Evolutionary conservation across 2,888 invertebrate species (phyloP).

Genomic region (Lucinisca nassula): DNA sequence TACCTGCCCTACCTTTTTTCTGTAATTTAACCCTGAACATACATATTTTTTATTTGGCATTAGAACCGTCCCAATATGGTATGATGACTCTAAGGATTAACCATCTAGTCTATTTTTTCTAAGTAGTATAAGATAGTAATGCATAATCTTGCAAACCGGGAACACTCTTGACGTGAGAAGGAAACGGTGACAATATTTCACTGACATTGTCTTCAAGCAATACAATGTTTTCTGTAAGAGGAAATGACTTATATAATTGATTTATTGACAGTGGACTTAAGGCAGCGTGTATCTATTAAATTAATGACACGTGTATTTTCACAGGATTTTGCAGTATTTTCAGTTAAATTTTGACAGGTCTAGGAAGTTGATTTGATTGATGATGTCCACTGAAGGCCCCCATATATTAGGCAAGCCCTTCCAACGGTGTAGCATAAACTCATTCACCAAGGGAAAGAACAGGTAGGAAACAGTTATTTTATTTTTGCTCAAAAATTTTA

Average conservation of each 20-base stretch:
- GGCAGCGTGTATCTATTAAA: slow-evolving; percentile 32
- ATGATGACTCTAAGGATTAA: too few relatives aligned
- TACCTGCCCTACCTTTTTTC: too few relatives aligned
- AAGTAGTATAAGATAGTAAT: too few relatives aligned
- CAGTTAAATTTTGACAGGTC: slow-evolving; percentile 45
- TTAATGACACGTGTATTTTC: slow-evolving; percentile 54
- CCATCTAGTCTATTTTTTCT: too few relatives aligned
- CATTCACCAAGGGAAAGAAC: background rate
- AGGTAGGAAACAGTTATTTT: too few relatives aligned
- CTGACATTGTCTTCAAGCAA: background rate
- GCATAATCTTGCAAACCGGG: too few relatives aligned
- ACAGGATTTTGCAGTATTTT: background rate
- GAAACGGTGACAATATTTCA: too few relatives aligned
- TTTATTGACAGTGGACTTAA: slow-evolving; percentile 32
- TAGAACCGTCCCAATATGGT: too few relatives aligned
- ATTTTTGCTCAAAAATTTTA: too few relatives aligned
- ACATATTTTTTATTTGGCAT: too few relatives aligned
- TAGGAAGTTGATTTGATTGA: slow-evolving; percentile 48
- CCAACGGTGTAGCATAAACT: background rate
- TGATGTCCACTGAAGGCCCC: background rate
- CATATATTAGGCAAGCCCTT: background rate
- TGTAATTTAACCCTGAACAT: too few relatives aligned
- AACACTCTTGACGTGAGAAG: too few relatives aligned
- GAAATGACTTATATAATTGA: slow-evolving; percentile 14
- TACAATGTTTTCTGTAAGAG: background rate